These are phyloP conservation scores for Acrobasis consociella DNA, from an alignment of 2,888 invertebrate species.

Conservation along the genomic window DNA sequence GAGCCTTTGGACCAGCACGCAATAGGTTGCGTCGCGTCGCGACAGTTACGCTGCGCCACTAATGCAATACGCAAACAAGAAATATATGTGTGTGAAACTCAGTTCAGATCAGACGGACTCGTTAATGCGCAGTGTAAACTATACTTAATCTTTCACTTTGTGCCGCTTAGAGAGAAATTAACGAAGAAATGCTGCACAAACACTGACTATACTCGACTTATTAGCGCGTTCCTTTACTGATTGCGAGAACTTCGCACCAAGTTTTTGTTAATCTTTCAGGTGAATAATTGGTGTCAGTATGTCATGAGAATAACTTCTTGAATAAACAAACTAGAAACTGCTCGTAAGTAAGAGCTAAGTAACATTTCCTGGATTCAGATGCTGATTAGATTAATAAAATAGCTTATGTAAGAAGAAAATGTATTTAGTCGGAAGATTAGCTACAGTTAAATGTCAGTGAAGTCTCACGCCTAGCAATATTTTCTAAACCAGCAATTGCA, in stretches of 20 bases:
- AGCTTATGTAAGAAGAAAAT: slow-evolving; percentile 41
- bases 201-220: slow-evolving; percentile 51
- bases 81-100: slow-evolving; percentile 68
- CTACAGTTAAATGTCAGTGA: slow-evolving; percentile 48
- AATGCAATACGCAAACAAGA: slow-evolving; percentile 61
- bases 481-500: too few species aligned
- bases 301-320: slow-evolving; percentile 45
- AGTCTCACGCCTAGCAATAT: slow-evolving; percentile 40
- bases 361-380: slow-evolving; percentile 18
- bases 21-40: slow-evolving; percentile 50
- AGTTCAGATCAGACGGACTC: slow-evolving; percentile 64
- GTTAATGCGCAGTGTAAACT: slow-evolving; percentile 68
- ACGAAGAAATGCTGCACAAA: slow-evolving; percentile 66
- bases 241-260: slow-evolving; percentile 50
- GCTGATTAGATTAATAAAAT: slow-evolving; percentile 35
- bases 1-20: slow-evolving; percentile 22
- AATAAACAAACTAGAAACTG: slow-evolving; percentile 13
- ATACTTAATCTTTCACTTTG: slow-evolving; percentile 77
- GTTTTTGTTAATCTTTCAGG: slow-evolving; percentile 35
- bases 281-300: slow-evolving; percentile 51
- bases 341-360: slow-evolving; percentile 8
- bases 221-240: slow-evolving; percentile 57
- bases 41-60: slow-evolving; percentile 66
- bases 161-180: slow-evolving; percentile 71
- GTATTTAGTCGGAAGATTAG: slow-evolving; percentile 30